Base-by-base conservation (phyloP, 1,140 invertebrate species). In the Drosophila micromelanica region DNA sequence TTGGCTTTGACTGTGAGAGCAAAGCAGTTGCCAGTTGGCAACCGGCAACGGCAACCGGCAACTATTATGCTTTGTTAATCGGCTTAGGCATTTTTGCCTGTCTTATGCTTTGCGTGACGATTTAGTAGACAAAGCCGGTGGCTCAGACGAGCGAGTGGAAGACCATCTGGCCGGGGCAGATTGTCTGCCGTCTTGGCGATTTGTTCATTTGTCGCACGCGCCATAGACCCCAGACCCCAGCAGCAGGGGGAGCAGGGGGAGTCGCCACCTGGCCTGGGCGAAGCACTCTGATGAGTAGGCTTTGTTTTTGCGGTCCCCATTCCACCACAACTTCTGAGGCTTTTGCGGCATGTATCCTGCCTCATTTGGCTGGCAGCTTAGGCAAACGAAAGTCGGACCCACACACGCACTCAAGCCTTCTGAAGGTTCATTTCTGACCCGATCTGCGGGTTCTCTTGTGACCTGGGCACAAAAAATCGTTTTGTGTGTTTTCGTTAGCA, bases 121-220 rank as follows among this genome's bases (percentile, higher is more conserved):
- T 57, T 63, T 60, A 68, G 23, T 60, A 27, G 70, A 74, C 62
- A 78, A 82, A 80, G 76, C 80, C 76, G 79, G 82, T 42, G 75
- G 78, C 78, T 80, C 65, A 68, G 46, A 76, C 77, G 74, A 85
- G 72, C 74, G 75, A 71, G 77, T 45, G 5, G 48, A 69, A 76
- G 80, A 63, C 49, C 62, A 62, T 72, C 61, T 64, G 65, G 78
- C 69, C 64, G 57, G 49, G 49, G 51, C 61, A 59, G 30, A 69
- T 56, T 48, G 48, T 74, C 48, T 65, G 12, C 42, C 37, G 12
- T 45, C 42, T 55, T 11, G 56, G 37, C 56, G 20, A 64, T 56
- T 89, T 89, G 84, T 81, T 86, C 84, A 76, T 89, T 87, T 87
- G 82, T 78, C 76, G 80, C 82, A 87, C 76, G 84, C 78, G 64